Evolutionary conservation across 2,797 vertebrate species (phyloP), one percentile per base, ranked within the genome.

Genomic region (Jordanella pulchra): DNA sequence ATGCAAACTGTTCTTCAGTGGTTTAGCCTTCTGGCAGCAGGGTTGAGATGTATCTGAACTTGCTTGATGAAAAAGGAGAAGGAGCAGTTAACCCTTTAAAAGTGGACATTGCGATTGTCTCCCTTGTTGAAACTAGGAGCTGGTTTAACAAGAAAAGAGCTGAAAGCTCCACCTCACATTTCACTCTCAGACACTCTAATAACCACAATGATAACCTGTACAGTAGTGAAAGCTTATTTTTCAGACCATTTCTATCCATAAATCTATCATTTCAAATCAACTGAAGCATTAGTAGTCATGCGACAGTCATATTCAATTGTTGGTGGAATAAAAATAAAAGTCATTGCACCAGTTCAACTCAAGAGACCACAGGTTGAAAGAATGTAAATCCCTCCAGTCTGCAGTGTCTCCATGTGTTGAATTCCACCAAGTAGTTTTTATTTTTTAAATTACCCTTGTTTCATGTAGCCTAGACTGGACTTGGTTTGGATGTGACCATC

Each of bases 91-190:
- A 32, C 35, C 56, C 4, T 39, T 45, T 61, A n/a, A 61, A 61
- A 61, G 32, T 39, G 39, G 21, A 39, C 21, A 39, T 61, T 23
- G 58, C 13, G 58, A 39, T 32, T n/a, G 30, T 11, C 1, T 39
- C 21, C 58, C 12, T 61, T 61, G 35, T 39, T 61, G 10, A 61
- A 35, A 61, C 32, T 13, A 21, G 23, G 32, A 61, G 58, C 58
- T 61, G 58, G 58, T 61, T 61, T 61, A n/a, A 39, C 58, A 14
- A 39, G 58, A 61, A 61, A 14, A 39, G 10, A 39, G 58, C 30
- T 39, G 10, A 39, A 23, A 61, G 58, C 58, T 39, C 58, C 58
- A 39, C 32, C 58, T 61, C 58, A 21, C 58, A n/a, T 61, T 61
- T 4, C 6, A 58, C 56, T 56, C 28, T 27, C 32, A 7, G 35